A percentile compares a stretch with the other conserved stretches of the same genome.
Evolutionary conservation across 2,797 vertebrate species (phyloP).

Genomic region (Poeciliopsis paucimaculata): DNA sequence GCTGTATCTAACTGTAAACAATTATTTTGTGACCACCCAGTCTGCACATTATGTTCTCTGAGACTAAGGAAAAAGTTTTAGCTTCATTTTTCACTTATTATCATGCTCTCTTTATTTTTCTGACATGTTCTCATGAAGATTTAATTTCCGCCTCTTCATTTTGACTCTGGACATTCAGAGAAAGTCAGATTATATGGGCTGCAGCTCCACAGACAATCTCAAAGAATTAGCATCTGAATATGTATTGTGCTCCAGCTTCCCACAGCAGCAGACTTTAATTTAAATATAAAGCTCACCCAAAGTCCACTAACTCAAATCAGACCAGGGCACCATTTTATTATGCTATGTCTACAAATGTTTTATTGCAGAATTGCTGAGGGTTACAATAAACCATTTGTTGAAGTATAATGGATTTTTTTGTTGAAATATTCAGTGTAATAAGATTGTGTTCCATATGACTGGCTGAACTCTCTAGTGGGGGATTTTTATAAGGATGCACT

Average conservation of each 20-base stretch:
- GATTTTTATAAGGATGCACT: slow-evolving; percentile 28
- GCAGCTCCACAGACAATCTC: slow-evolving; percentile 73
- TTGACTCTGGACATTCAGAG: slow-evolving; percentile 61
- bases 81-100: slow-evolving; percentile 1
- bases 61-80: slow-evolving; percentile 2
- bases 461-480: slow-evolving; percentile 29
- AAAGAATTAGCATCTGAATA: slow-evolving; percentile 79
- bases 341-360: slow-evolving; percentile 62
- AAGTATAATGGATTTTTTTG: slow-evolving; percentile 64
- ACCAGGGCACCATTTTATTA: slow-evolving; percentile 62
- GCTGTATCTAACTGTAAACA: neutral
- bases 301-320: slow-evolving; percentile 62
- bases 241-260: slow-evolving; percentile 74
- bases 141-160: slow-evolving; percentile 61
- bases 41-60: neutral
- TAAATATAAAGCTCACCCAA: slow-evolving; percentile 63
- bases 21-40: neutral
- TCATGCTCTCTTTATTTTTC: slow-evolving; percentile 33
- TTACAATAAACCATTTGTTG: slow-evolving; percentile 69
- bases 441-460: slow-evolving; percentile 32
- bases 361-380: slow-evolving; percentile 59
- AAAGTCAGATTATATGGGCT: slow-evolving; percentile 78
- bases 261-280: slow-evolving; percentile 75
- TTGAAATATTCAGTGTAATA: slow-evolving; percentile 48
- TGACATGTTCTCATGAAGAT: slow-evolving; percentile 60